Evolutionary conservation across 2,888 invertebrate species (phyloP).

Genomic region (Amblyjoppa proteus): DNA sequence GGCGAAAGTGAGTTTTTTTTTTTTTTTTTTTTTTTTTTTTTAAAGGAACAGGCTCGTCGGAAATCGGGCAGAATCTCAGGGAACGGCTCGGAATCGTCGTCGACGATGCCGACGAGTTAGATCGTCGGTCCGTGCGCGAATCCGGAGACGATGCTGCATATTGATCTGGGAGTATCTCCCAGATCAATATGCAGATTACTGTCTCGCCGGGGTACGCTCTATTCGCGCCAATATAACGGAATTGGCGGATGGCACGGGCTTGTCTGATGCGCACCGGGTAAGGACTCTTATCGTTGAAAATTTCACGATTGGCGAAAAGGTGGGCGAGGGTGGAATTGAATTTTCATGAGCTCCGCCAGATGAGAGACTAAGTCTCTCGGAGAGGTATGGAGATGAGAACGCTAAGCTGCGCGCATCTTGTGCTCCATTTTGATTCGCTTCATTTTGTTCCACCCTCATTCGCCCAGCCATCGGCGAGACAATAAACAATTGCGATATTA

Average conservation of each 20-base stretch:
- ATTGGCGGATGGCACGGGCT: constrained; percentile 74
- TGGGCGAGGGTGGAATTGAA: constrained; percentile 58
- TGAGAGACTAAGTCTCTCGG: constrained; percentile 27
- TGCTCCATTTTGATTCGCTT: constrained; percentile 61
- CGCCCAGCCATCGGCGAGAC: neutral
- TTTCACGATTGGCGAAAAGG: constrained; percentile 52
- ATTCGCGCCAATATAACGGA: constrained; percentile 79
- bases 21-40: neutral
- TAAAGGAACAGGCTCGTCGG: neutral
- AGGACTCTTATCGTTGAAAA: constrained; percentile 62
- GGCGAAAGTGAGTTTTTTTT: constrained; percentile 37
- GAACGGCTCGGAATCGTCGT: constrained; percentile 32
- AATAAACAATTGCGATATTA: neutral
- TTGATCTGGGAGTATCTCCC: constrained; percentile 66
- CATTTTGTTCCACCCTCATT: constrained; percentile 22
- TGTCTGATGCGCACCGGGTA: constrained; percentile 66
- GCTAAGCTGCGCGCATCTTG: constrained; percentile 43
- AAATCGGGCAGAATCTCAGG: constrained; percentile 35
- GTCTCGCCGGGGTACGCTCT: constrained; percentile 73
- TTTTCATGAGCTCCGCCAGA: constrained; percentile 63
- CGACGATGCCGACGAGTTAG: constrained; percentile 31
- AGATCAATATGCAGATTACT: constrained; percentile 82
- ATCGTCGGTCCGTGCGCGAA: constrained; percentile 24
- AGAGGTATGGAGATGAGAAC: constrained; percentile 23
- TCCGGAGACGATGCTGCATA: constrained; percentile 25